Percentiles rank a stretch among this genome's conserved stretches.
These are phyloP conservation scores for Epizoanthus illoricatus DNA, from an alignment of 92 coral and sea anemone genomes.

Conservation along the genomic window DNA sequence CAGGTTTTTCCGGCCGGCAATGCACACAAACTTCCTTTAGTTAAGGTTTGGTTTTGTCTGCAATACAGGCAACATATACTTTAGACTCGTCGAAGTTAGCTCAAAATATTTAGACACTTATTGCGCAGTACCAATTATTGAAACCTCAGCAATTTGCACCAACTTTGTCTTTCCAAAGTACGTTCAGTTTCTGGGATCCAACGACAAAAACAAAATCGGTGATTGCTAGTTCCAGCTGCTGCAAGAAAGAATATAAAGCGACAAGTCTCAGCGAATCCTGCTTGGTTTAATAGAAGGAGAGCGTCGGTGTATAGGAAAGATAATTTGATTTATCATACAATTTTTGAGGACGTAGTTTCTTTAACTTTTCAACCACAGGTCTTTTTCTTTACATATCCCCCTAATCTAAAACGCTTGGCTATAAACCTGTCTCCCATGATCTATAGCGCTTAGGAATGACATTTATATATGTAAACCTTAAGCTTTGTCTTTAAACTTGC, in stretches of 20 bases:
- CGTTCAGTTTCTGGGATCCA: no score
- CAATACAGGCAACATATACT: no score
- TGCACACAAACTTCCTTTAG: no score
- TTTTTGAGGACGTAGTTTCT: background rate
- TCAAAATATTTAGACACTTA: no score
- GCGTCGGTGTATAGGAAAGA: slow-evolving; percentile 2
- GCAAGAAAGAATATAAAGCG: background rate
- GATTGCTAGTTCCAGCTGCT: no score
- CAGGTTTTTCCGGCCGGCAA: no score
- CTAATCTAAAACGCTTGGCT: slow-evolving; percentile 27
- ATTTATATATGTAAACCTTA: background rate
- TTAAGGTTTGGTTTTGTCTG: no score
- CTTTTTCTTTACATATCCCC: slow-evolving; percentile 21
- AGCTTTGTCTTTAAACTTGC: slow-evolving; percentile 40
- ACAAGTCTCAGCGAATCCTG: background rate
- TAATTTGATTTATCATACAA: slow-evolving; percentile 12
- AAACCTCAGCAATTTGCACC: no score
- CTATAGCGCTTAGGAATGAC: slow-evolving; percentile 18
- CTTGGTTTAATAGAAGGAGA: background rate
- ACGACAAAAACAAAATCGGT: background rate
- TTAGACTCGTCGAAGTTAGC: no score
- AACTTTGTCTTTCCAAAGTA: no score
- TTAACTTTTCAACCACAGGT: background rate
- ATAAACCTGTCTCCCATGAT: slow-evolving; percentile 14
- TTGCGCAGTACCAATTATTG: no score